Evolutionary conservation across 1,140 invertebrate genomes (phyloP), one percentile per base, ranked within the genome.

Genomic region (Pogonomyrmex barbatus): DNA sequence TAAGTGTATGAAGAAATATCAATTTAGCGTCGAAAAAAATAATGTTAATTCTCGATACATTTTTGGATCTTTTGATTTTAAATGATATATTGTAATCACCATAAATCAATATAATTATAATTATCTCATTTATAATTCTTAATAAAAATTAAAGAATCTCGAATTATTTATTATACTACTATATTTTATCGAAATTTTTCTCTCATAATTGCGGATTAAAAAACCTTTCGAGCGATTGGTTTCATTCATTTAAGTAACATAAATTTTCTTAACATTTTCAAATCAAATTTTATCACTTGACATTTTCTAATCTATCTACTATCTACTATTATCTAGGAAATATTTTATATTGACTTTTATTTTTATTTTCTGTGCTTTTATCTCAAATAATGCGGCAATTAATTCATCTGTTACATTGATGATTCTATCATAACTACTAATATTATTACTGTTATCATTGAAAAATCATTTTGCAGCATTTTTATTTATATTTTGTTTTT

Each of bases 201-300:
- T 68, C 33, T 75, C 52, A 14, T 2, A 14, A 10, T 39, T n/a
- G 42, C 30, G 2, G 14, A 24, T 24, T 24, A 24, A 24, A 24
- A n/a, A 56, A 39, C 58, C 5, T 75, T 1, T 56, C 42, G 42
- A 0, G 12, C 5, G 12, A 42, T 8, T 17, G 9, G 17, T 4
- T 73, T 54, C 36, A 9, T 9, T 36, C 4, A 36, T 9, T 54
- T 10, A 39, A n/a, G 14, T 50, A 14, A 33, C 4, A 67, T 68
- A 71, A 12, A 4, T 71, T 36, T 6, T 70, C 30, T 71, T 52
- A 36, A 36, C 1, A 52, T 71, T 71, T 71, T 54, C 12, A 71
- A 52, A 52, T 33, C 1, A 54, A 36, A 54, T 71, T 70, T 14
- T n/a, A 30, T 73, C 33, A 24, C 9, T 73, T 24, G 39, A 9